A percentile compares a stretch with the other conserved stretches of the same genome.
Conservation (phyloP, 2,113 vertebrate species). For the Desmodus rotundus region DNA sequence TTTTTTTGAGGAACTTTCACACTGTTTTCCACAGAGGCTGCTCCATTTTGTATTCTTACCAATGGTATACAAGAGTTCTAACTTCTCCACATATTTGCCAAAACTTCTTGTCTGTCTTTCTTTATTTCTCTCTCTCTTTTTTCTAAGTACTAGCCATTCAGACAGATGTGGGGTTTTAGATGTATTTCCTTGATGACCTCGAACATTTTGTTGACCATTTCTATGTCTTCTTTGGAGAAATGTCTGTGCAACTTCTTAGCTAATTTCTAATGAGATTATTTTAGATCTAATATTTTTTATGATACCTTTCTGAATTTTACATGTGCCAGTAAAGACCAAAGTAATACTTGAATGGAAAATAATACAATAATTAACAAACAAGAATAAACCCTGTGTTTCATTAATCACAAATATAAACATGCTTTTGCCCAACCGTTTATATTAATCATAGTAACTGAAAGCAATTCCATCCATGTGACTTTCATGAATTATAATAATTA, state of each 20-base stretch:
- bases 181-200: neutral
- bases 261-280: neutral
- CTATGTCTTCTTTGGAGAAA: neutral
- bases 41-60: neutral
- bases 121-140: too few relatives aligned
- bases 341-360: neutral
- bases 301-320: neutral
- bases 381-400: neutral
- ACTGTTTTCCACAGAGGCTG: neutral
- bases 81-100: neutral
- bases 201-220: neutral
- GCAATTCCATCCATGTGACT: neutral
- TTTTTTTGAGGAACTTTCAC: neutral
- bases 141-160: neutral
- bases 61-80: neutral
- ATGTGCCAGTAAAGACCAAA: neutral
- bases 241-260: neutral
- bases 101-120: too few relatives aligned
- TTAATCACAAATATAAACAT: neutral
- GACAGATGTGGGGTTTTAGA: neutral
- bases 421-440: neutral
- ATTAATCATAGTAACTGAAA: neutral
- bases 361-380: neutral
- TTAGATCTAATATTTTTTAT: neutral
- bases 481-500: neutral